Evolutionary conservation across 2,888 invertebrate genomes (phyloP).

Genomic region (Tenthredo livida): DNA sequence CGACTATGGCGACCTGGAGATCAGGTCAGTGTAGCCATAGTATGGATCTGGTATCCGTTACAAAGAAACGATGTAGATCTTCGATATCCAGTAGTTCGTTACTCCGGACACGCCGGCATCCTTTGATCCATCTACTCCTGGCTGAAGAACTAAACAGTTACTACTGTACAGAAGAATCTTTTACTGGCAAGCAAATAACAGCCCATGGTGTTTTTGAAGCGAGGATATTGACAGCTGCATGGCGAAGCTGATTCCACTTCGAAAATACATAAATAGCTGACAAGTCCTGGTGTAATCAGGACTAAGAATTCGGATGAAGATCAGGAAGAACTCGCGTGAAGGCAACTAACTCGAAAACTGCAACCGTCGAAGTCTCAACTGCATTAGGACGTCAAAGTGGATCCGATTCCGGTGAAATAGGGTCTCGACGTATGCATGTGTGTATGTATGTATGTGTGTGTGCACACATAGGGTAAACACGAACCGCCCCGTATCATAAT

Average conservation of each 20-base stretch:
- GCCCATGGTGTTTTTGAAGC: background rate
- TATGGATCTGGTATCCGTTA: conserved; percentile 28
- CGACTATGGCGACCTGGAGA: background rate
- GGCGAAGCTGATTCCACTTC: background rate
- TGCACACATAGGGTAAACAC: conserved; percentile 62
- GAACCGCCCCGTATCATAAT: conserved; percentile 60
- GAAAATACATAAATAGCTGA: too few relatives aligned
- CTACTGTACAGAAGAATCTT: background rate
- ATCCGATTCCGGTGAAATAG: conserved; percentile 58
- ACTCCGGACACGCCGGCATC: conserved; percentile 13
- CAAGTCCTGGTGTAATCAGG: background rate
- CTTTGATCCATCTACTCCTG: conserved; percentile 14
- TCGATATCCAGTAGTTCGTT: conserved; percentile 30
- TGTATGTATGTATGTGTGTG: too few relatives aligned
- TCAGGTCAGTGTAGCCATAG: background rate
- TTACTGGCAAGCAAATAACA: background rate
- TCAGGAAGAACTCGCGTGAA: background rate
- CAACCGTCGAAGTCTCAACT: background rate
- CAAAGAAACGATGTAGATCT: conserved; percentile 37
- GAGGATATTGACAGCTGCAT: background rate
- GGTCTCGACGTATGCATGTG: background rate
- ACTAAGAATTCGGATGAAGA: background rate
- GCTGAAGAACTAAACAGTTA: conserved; percentile 10
- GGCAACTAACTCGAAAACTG: background rate
- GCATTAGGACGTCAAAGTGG: conserved; percentile 51